These are phyloP conservation scores for Copidosoma aretas DNA, from an alignment of 2,888 invertebrate genomes.

Conservation along the genomic window DNA sequence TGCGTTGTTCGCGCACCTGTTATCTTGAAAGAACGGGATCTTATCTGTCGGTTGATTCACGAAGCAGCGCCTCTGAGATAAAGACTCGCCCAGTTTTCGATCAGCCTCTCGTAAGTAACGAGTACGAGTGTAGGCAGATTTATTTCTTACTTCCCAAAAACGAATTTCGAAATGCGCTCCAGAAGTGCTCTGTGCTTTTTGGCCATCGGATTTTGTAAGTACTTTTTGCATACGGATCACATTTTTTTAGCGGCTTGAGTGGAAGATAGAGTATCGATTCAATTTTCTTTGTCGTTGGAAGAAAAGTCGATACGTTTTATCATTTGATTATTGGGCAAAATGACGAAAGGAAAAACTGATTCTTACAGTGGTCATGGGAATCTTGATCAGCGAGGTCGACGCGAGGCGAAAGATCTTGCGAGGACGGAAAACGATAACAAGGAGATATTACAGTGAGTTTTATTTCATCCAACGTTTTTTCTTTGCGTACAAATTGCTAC, in stretches of 20 bases:
- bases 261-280: no score
- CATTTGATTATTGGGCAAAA: not conserved
- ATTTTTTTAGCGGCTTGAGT: no score
- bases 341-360: not conserved
- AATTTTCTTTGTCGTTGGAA: no score
- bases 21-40: slow-evolving; percentile 29
- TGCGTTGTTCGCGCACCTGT: slow-evolving; percentile 34
- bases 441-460: slow-evolving; percentile 80
- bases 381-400: slow-evolving; percentile 75
- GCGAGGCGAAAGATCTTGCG: slow-evolving; percentile 80
- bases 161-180: slow-evolving; percentile 44
- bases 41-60: slow-evolving; percentile 57
- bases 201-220: slow-evolving; percentile 56
- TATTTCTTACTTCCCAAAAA: not conserved
- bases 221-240: no score
- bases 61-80: slow-evolving; percentile 37
- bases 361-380: slow-evolving; percentile 70
- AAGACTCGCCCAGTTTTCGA: slow-evolving; percentile 34
- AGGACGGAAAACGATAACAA: slow-evolving; percentile 79
- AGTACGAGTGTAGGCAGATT: not conserved
- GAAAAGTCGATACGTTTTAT: not conserved
- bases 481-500: not conserved
- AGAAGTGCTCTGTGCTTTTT: slow-evolving; percentile 53
- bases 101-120: not conserved
- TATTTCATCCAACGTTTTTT: not conserved